Evolutionary conservation across 1,140 invertebrate genomes (phyloP).

Genomic region (Rhynchophorus ferrugineus): DNA sequence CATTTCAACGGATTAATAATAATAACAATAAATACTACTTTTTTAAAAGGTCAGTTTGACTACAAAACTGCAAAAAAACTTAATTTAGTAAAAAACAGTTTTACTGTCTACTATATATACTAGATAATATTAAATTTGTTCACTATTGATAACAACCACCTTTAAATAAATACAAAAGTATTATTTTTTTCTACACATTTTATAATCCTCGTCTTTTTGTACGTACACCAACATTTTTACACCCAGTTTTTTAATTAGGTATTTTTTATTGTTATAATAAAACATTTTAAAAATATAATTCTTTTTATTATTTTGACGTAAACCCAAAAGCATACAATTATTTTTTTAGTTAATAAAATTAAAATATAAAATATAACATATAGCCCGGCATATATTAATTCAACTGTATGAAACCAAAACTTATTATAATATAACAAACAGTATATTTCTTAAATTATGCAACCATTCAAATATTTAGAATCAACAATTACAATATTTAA

Average conservation of each 20-base stretch:
- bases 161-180: conserved; percentile 12
- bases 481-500: too few relatives aligned
- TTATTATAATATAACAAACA: too few relatives aligned
- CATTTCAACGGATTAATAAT: not conserved
- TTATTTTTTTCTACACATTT: conserved; percentile 25
- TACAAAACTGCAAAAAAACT: too few relatives aligned
- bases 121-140: not conserved
- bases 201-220: conserved; percentile 15
- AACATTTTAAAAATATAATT: conserved; percentile 2
- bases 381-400: too few relatives aligned
- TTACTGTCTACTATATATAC: not conserved
- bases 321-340: too few relatives aligned
- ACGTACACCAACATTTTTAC: conserved; percentile 4
- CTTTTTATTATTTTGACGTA: not conserved
- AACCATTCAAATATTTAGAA: too few relatives aligned
- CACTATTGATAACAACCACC: conserved; percentile 1
- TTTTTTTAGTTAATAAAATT: too few relatives aligned
- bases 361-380: too few relatives aligned
- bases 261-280: conserved; percentile 15
- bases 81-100: not conserved
- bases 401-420: too few relatives aligned
- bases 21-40: not conserved
- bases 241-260: not conserved
- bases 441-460: too few relatives aligned
- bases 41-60: too few relatives aligned